Conservation (phyloP, 2,113 vertebrate species). For the Okapia johnstoni region DNA sequence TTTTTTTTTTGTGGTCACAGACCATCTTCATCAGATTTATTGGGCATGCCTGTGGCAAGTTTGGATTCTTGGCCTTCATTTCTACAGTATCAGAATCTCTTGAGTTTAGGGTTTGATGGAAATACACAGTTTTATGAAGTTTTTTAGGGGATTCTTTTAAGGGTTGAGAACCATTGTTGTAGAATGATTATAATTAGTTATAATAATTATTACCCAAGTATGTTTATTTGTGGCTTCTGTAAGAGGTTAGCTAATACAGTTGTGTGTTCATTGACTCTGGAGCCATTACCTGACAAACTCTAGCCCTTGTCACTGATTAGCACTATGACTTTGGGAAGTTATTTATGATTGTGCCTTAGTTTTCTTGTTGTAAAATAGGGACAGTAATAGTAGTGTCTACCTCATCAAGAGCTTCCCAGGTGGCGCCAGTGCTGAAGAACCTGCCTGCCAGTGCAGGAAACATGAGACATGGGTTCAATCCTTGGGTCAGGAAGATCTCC, state of each 20-base stretch:
- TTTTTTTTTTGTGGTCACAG: neutral
- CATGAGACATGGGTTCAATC: neutral
- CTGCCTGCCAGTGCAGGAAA: neutral
- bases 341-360: neutral
- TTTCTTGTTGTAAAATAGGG: slow-evolving; percentile 37
- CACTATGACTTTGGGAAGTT: neutral
- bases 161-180: neutral
- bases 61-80: neutral
- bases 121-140: neutral
- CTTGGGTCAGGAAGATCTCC: neutral
- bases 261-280: neutral
- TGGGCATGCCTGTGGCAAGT: neutral
- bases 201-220: neutral
- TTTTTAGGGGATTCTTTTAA: neutral
- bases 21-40: neutral
- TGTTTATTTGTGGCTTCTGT: neutral
- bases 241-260: neutral
- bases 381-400: neutral
- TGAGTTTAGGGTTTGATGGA: neutral
- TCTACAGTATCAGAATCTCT: neutral
- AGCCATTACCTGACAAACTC: neutral
- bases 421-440: neutral
- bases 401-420: neutral
- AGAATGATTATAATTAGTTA: neutral
- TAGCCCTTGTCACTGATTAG: neutral